A percentile compares a stretch with the other conserved stretches of the same genome.
Evolutionary conservation across 2,888 invertebrate species (phyloP).

Genomic region (Sicus ferrugineus): DNA sequence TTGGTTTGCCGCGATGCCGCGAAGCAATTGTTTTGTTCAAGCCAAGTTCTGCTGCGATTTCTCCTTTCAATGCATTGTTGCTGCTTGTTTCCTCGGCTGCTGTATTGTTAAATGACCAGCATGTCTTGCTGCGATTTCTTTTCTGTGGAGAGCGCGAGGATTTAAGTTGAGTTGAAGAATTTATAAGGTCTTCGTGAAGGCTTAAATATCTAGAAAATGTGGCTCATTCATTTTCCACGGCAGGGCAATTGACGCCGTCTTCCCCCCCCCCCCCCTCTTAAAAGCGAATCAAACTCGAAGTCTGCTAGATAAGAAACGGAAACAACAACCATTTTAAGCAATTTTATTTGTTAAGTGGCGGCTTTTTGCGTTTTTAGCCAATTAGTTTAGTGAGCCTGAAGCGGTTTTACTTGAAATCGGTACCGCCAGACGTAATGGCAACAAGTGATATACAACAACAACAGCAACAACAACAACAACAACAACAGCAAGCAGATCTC

Average conservation of each 20-base stretch:
- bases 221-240: not conserved
- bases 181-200: not conserved
- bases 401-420: constrained; percentile 54
- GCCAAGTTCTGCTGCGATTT: not conserved
- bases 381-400: constrained; percentile 47
- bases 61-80: not conserved
- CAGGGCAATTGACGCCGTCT: not conserved
- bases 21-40: not conserved
- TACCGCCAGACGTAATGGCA: too few relatives aligned
- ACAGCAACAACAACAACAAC: not conserved
- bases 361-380: constrained; percentile 33
- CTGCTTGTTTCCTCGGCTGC: not conserved
- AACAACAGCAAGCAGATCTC: not conserved
- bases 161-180: not conserved
- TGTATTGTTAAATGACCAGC: not conserved
- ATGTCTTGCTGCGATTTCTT: too few relatives aligned
- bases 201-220: not conserved
- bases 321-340: too few relatives aligned
- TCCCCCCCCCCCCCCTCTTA: not conserved
- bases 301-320: too few relatives aligned
- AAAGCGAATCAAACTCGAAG: not conserved
- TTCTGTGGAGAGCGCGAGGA: not conserved
- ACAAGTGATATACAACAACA: constrained; percentile 10
- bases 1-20: not conserved
- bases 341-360: not conserved